Evolutionary conservation across 2,888 invertebrate genomes (phyloP).

Genomic region (Acronicta psi): DNA sequence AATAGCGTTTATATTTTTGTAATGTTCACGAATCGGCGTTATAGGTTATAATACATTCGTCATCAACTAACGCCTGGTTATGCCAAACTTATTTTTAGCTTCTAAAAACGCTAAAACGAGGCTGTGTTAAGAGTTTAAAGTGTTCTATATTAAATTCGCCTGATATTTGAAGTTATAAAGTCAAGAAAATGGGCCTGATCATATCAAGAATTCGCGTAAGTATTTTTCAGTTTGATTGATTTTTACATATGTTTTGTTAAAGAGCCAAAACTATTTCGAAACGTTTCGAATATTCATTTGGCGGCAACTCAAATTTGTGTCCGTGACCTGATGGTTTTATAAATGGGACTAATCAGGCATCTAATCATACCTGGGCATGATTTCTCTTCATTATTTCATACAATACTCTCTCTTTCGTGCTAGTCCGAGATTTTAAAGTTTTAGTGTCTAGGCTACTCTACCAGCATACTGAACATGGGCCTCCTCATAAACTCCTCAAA

Average conservation of each 20-base stretch:
- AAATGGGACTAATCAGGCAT: slow-evolving; percentile 37
- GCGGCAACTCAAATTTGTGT: slow-evolving; percentile 80
- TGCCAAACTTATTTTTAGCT: slow-evolving; percentile 83
- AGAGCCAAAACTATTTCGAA: slow-evolving; percentile 83
- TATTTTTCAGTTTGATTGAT: slow-evolving; percentile 63
- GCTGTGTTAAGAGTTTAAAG: slow-evolving; percentile 65
- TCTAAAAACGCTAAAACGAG: slow-evolving; percentile 67
- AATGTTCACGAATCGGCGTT: slow-evolving; percentile 67
- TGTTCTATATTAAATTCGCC: slow-evolving; percentile 58
- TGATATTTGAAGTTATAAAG: slow-evolving; percentile 48
- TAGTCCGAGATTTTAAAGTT: slow-evolving; percentile 22
- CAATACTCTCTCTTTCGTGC: slow-evolving; percentile 18
- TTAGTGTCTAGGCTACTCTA: slow-evolving; percentile 1
- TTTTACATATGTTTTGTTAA: slow-evolving; percentile 69
- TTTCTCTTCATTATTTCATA: slow-evolving; percentile 18
- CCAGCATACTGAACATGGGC: slow-evolving; percentile 8
- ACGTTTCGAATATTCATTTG: slow-evolving; percentile 72
- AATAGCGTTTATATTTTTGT: slow-evolving; percentile 58
- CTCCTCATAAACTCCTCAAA: background rate
- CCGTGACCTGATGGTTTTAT: slow-evolving; percentile 70
- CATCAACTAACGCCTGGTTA: slow-evolving; percentile 78
- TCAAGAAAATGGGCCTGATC: slow-evolving; percentile 90
- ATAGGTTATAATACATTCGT: slow-evolving; percentile 80
- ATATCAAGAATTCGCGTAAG: slow-evolving; percentile 92
- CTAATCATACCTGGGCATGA: slow-evolving; percentile 22